Evolutionary conservation across 1,140 invertebrate genomes (phyloP).

Genomic region (Trichoplusia ni): DNA sequence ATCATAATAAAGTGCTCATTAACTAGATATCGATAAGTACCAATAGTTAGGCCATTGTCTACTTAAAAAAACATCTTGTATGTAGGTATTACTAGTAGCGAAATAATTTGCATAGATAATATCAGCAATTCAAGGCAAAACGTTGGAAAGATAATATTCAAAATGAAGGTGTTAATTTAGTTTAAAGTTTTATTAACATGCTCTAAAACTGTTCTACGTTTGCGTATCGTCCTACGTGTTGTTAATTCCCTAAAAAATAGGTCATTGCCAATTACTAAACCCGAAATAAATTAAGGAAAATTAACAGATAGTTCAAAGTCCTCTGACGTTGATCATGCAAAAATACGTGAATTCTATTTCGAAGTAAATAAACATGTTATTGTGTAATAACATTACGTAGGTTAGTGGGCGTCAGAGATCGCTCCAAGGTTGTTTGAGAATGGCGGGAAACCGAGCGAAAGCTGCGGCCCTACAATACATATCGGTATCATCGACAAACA

Average conservation of each 20-base stretch:
- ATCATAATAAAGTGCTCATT: too few species aligned
- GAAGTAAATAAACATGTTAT: constrained; percentile 58
- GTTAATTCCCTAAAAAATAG: neutral
- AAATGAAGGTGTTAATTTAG: too few species aligned
- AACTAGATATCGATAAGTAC: too few species aligned
- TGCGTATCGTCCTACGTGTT: too few species aligned
- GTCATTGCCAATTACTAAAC: neutral
- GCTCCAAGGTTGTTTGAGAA: constrained; percentile 62
- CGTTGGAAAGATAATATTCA: too few species aligned
- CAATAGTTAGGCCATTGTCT: too few species aligned
- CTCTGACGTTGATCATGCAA: constrained; percentile 37
- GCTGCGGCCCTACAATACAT: constrained; percentile 32
- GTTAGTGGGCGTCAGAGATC: constrained; percentile 61
- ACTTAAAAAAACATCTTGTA: too few species aligned
- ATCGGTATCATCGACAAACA: constrained; percentile 29
- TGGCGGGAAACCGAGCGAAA: constrained; percentile 62
- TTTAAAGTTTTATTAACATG: too few species aligned
- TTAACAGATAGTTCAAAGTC: constrained; percentile 31
- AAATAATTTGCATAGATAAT: too few species aligned
- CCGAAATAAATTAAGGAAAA: neutral
- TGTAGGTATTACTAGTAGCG: too few species aligned
- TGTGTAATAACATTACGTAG: constrained; percentile 64
- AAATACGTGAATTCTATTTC: constrained; percentile 56
- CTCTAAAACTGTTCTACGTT: too few species aligned
- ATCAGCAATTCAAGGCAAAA: too few species aligned